These are phyloP conservation scores for Chionoecetes opilio DNA, from an alignment of 1,140 invertebrate species.

Conservation along the genomic window DNA sequence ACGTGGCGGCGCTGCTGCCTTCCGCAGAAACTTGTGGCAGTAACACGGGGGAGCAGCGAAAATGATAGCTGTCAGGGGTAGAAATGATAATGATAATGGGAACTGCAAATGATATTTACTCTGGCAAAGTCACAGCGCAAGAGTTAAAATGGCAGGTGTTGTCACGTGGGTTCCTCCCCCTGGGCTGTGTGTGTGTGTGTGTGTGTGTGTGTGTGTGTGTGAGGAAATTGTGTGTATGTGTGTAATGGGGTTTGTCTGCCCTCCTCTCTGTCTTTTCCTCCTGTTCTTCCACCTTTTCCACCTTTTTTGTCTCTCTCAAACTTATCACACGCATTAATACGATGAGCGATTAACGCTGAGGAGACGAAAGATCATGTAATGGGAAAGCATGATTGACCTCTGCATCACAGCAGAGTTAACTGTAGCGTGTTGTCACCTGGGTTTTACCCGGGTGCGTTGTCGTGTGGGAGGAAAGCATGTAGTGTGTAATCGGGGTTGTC, in stretches of 20 bases:
- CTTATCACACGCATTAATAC: no score
- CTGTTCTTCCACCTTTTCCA: not conserved
- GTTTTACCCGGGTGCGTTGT: no score
- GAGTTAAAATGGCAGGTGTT: not conserved
- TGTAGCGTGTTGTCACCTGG: no score
- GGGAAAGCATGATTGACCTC: no score
- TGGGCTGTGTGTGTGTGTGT: slow-evolving; percentile 14
- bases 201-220: not conserved
- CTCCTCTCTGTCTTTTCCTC: not conserved
- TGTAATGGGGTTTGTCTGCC: not conserved
- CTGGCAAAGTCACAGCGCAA: slow-evolving; percentile 14
- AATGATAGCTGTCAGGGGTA: slow-evolving; percentile 1
- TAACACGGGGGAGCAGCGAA: not conserved
- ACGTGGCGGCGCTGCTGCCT: not conserved
- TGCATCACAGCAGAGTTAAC: no score
- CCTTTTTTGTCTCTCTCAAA: not conserved
- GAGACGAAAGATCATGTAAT: no score
- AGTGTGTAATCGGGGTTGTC: no score
- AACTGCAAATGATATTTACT: not conserved
- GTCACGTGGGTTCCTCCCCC: not conserved
- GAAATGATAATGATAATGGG: not conserved
- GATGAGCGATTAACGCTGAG: no score
- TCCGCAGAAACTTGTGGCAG: not conserved
- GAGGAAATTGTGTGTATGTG: no score
- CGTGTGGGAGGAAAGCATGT: no score